phyloP scores from a whole-genome alignment of 2,888 invertebrate species.

The Drosophila ezoana region DNA sequence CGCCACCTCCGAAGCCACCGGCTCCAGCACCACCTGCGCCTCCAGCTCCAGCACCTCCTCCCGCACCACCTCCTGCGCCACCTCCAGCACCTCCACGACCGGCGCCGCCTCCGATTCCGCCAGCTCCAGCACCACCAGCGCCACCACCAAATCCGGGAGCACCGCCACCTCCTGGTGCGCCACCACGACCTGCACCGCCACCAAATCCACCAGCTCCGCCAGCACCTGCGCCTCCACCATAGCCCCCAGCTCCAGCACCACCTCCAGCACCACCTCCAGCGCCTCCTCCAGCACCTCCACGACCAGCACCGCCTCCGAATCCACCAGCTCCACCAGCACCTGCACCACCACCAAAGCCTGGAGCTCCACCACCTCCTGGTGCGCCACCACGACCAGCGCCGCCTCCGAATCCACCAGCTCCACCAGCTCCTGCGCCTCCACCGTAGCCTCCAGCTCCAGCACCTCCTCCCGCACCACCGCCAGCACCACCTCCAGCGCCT shows the following conservation, averaged over 20 bases:
- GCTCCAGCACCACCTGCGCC: constrained; percentile 23
- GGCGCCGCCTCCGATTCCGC: constrained; percentile 5
- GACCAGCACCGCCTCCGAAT: constrained; percentile 19
- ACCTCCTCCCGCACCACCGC: constrained; percentile 34
- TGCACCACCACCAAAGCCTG: neutral
- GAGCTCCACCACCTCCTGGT: constrained; percentile 8
- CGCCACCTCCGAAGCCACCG: constrained; percentile 16
- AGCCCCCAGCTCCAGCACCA: constrained; percentile 78
- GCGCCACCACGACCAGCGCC: constrained; percentile 27
- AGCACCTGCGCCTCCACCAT: constrained; percentile 64
- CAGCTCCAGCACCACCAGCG: constrained; percentile 11
- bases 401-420: constrained; percentile 8
- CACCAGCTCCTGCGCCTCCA: constrained; percentile 6
- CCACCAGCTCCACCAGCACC: constrained; percentile 29
- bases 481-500: constrained; percentile 32
- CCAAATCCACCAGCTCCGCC: constrained; percentile 82
- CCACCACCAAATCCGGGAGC: constrained; percentile 11
- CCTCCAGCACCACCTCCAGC: constrained; percentile 46
- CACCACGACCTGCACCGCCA: constrained; percentile 43
- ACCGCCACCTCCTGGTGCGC: constrained; percentile 33
- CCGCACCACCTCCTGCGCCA: neutral
- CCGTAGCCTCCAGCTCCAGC: constrained; percentile 16
- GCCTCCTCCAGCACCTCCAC: constrained; percentile 41
- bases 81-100: constrained; percentile 28
- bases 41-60: constrained; percentile 12